These are phyloP conservation scores for Xylota segnis DNA, from an alignment of 2,888 invertebrate species.

Conservation along the genomic window DNA sequence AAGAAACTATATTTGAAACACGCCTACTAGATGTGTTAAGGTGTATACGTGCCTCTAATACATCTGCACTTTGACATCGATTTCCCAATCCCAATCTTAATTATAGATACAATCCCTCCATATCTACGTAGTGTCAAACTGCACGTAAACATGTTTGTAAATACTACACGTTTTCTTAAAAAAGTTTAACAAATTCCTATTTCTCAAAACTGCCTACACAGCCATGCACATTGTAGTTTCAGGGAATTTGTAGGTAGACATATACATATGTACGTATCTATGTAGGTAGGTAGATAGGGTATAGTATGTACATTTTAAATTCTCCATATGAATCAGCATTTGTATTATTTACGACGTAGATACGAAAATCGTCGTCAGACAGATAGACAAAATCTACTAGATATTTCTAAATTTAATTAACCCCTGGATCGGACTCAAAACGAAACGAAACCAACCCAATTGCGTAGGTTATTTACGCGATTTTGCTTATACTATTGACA, in stretches of 20 bases:
- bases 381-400: not conserved
- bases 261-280: not conserved
- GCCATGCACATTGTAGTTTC: not conserved
- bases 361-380: constrained; percentile 20
- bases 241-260: not conserved
- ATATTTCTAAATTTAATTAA: not conserved
- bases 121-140: not conserved
- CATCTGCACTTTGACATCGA: constrained; percentile 10
- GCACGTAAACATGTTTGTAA: constrained; percentile 8
- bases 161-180: not conserved
- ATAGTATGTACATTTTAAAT: constrained; percentile 22
- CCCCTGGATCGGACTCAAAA: not conserved
- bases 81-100: constrained; percentile 32
- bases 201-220: not conserved
- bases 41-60: constrained; percentile 7
- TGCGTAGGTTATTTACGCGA: not conserved
- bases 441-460: not conserved
- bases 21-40: constrained; percentile 8
- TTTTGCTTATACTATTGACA: constrained; percentile 1
- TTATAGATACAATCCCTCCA: not conserved
- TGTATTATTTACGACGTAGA: constrained; percentile 66
- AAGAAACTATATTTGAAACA: not conserved
- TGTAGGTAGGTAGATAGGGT: too few relatives aligned
- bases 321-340: constrained; percentile 48
- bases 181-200: not conserved